phyloP scores from a whole-genome alignment of 2,888 invertebrate genomes.

The Ormyrus labotus region DNA sequence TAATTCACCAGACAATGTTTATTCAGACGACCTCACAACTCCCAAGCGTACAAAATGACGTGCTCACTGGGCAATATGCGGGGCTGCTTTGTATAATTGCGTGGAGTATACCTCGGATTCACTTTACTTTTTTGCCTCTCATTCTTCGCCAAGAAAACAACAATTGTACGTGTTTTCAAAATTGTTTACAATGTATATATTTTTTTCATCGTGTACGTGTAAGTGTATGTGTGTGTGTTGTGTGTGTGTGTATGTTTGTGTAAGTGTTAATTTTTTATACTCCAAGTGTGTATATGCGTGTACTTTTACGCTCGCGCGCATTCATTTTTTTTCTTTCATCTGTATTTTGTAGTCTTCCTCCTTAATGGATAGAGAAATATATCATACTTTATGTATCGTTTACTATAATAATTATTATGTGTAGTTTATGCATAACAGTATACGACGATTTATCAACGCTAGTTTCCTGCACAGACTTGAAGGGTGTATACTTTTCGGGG shows the following conservation, averaged over 20 bases:
- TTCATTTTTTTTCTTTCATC: conserved; percentile 53
- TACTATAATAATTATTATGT: conserved; percentile 76
- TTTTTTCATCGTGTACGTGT: conserved; percentile 9
- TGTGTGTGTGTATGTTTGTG: conserved; percentile 10
- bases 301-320: conserved; percentile 49
- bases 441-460: conserved; percentile 74
- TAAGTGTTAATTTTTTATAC: conserved; percentile 43
- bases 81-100: conserved; percentile 71
- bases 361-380: conserved; percentile 76
- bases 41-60: conserved; percentile 85
- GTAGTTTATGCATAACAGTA: conserved; percentile 75
- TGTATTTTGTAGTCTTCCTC: conserved; percentile 62
- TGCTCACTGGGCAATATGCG: conserved; percentile 79
- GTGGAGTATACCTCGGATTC: conserved; percentile 63
- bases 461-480: conserved; percentile 67
- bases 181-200: conserved; percentile 54
- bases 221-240: conserved; percentile 5
- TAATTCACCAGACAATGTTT: conserved; percentile 80
- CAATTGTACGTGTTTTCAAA: conserved; percentile 69
- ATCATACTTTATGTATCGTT: conserved; percentile 76
- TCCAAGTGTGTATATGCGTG: conserved; percentile 50
- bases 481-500: conserved; percentile 34
- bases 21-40: conserved; percentile 87
- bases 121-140: conserved; percentile 60
- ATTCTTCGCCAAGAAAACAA: conserved; percentile 69